Evolutionary conservation across 2,888 invertebrate genomes (phyloP).

Genomic region (Exephanes ischioxanthus): DNA sequence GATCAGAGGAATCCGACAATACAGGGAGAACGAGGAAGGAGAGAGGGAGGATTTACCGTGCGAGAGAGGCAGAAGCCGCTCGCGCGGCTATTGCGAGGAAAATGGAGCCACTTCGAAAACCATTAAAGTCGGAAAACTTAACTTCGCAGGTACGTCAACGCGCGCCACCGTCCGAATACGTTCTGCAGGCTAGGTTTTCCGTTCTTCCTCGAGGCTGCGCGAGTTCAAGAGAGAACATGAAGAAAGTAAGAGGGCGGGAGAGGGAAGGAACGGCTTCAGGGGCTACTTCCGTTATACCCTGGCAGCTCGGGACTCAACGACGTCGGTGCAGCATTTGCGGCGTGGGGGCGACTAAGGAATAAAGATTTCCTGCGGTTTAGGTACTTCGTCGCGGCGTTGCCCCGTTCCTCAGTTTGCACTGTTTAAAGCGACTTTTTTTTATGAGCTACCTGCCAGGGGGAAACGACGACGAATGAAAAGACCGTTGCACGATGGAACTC

Average conservation of each 20-base stretch:
- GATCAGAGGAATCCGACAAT: constrained; percentile 14
- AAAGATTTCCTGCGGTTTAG: constrained; percentile 27
- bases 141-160: constrained; percentile 63
- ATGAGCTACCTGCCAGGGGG: not conserved
- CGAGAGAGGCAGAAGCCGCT: constrained; percentile 21
- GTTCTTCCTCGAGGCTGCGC: constrained; percentile 18
- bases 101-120: constrained; percentile 67
- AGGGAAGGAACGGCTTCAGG: constrained; percentile 3
- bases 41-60: constrained; percentile 17
- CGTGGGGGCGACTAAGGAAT: not conserved
- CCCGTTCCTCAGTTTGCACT: not conserved
- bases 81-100: constrained; percentile 48
- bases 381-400: constrained; percentile 6
- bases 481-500: not conserved
- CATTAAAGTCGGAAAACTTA: constrained; percentile 69
- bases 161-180: constrained; percentile 14
- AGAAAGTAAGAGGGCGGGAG: not conserved
- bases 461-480: not conserved
- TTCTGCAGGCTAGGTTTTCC: constrained; percentile 28
- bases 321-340: not conserved
- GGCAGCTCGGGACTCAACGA: constrained; percentile 7
- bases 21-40: not conserved
- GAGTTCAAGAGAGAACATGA: constrained; percentile 1
- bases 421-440: constrained; percentile 19
- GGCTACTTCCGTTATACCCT: constrained; percentile 21